These are phyloP conservation scores for Patiria pectinifera DNA, from an alignment of 53 echinoderm and acorn worm species.

Conservation along the genomic window DNA sequence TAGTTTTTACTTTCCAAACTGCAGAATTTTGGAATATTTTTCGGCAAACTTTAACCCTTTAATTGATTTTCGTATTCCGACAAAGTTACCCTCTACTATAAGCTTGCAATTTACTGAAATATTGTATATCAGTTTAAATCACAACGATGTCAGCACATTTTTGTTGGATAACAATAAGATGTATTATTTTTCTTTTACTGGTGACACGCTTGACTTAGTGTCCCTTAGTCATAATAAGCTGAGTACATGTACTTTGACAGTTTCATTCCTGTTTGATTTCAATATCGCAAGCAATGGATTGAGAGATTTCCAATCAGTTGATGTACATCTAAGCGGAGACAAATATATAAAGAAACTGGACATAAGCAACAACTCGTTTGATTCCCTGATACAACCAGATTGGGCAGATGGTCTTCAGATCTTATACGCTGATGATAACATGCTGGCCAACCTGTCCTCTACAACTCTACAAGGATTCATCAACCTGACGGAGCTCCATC, in stretches of 20 bases:
- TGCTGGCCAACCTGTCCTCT: slow-evolving; percentile 29
- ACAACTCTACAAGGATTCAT: slow-evolving; percentile 20
- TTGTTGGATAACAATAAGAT: too few relatives aligned
- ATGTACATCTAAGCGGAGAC: not conserved
- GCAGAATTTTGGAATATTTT: not conserved
- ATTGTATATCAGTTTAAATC: too few relatives aligned
- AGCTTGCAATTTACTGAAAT: too few relatives aligned
- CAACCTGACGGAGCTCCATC: slow-evolving; percentile 28
- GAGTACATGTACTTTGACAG: too few relatives aligned
- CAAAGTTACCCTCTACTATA: too few relatives aligned
- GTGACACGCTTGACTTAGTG: not conserved
- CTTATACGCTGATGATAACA: slow-evolving; percentile 28
- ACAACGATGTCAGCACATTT: too few relatives aligned
- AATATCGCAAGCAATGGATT: slow-evolving; percentile 11
- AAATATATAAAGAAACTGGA: slow-evolving; percentile 1
- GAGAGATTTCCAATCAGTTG: too few relatives aligned
- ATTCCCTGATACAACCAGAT: slow-evolving; percentile 39
- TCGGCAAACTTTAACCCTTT: too few relatives aligned
- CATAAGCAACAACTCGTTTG: slow-evolving; percentile 32
- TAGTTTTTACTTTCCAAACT: too few relatives aligned
- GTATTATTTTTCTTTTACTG: too few relatives aligned
- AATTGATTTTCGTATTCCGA: too few relatives aligned
- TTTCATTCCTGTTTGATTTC: too few relatives aligned
- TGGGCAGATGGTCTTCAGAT: slow-evolving; percentile 31
- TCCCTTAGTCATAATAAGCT: slow-evolving; percentile 26